Percentiles rank a stretch among this genome's conserved stretches.
phyloP scores from a whole-genome alignment of 2,797 vertebrate species.

The Artibeus jamaicensis region DNA sequence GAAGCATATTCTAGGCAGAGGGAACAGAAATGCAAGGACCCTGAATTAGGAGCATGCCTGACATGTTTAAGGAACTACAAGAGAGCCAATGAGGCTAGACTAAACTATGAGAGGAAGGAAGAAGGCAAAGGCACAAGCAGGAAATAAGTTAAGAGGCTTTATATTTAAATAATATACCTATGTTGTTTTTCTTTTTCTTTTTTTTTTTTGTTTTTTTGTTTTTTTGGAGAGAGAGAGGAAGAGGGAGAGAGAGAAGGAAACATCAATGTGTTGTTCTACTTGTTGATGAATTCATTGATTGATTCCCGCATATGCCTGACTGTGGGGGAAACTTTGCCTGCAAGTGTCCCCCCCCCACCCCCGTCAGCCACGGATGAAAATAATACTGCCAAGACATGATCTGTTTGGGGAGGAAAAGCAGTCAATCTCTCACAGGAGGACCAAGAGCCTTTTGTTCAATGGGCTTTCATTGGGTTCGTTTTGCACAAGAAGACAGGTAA shows the following conservation, averaged over 20 bases:
- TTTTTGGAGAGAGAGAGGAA: neutral
- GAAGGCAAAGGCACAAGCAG: neutral
- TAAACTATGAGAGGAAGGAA: neutral
- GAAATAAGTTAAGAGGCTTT: neutral
- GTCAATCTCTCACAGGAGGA: too few species aligned
- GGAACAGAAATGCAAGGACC: neutral
- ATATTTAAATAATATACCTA: neutral
- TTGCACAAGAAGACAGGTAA: too few species aligned
- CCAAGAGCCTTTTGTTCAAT: too few species aligned
- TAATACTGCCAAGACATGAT: too few species aligned
- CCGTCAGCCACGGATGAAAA: too few species aligned
- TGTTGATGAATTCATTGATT: neutral
- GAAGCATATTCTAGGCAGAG: neutral
- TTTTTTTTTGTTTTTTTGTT: too few species aligned
- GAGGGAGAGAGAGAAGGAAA: neutral
- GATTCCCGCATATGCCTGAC: neutral
- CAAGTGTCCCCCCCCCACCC: too few species aligned
- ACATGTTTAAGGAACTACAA: neutral
- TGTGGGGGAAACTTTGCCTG: too few species aligned
- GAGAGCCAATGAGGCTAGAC: neutral
- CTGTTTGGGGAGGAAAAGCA: too few species aligned
- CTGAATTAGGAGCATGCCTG: neutral
- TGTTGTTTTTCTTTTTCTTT: too few species aligned
- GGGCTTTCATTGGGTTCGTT: too few species aligned
- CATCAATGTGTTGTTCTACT: neutral